Conservation (phyloP, 2,888 invertebrate genomes). For the Eilema griseolum region DNA sequence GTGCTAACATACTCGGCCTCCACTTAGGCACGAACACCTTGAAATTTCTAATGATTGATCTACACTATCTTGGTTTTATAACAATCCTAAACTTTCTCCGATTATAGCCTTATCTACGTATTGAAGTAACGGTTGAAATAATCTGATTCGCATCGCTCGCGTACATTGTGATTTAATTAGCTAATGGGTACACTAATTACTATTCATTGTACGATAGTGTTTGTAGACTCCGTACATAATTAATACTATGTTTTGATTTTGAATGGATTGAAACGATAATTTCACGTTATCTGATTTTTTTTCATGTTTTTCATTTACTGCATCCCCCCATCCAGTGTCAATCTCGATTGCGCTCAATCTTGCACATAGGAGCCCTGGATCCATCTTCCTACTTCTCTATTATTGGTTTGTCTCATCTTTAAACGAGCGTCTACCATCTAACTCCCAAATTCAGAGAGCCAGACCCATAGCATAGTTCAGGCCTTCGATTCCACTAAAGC, state of each 20-base stretch:
- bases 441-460: not conserved
- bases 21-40: too few species aligned
- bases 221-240: not conserved
- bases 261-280: not conserved
- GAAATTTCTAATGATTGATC: not conserved
- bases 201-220: not conserved
- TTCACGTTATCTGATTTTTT: not conserved
- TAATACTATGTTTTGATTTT: not conserved
- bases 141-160: not conserved
- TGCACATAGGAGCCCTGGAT: too few species aligned
- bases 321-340: too few species aligned
- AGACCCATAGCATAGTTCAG: too few species aligned
- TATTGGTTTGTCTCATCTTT: too few species aligned
- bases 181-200: slow-evolving; percentile 6
- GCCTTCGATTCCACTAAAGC: too few species aligned
- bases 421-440: too few species aligned
- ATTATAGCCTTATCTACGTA: not conserved
- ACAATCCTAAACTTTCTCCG: not conserved
- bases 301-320: not conserved
- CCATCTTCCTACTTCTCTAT: too few species aligned
- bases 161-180: not conserved
- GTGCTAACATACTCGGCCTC: too few species aligned
- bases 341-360: too few species aligned
- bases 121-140: not conserved
- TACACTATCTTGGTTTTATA: not conserved